Conservation (phyloP, 2,113 vertebrate species). For the Ariopsis seemanni region DNA sequence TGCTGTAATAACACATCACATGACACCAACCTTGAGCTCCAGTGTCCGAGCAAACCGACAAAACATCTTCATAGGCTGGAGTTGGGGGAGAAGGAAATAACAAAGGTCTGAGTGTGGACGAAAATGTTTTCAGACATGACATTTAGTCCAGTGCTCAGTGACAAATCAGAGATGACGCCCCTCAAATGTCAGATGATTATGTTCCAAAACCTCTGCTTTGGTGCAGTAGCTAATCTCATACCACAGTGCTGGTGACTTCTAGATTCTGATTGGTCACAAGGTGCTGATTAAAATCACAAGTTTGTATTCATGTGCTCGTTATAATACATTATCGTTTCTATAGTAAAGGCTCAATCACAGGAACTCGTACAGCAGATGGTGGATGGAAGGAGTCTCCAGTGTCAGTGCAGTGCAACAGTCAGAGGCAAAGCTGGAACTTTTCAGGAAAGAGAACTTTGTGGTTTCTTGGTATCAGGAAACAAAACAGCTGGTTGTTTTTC, state of each 20-base stretch:
- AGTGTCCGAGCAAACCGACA: background rate
- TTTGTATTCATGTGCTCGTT: background rate
- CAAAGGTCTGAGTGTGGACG: background rate
- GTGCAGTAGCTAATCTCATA: background rate
- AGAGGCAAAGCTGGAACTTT: background rate
- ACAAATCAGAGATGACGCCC: background rate
- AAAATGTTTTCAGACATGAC: constrained; percentile 6
- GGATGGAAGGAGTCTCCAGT: background rate
- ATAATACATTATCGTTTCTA: background rate
- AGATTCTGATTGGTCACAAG: constrained; percentile 9
- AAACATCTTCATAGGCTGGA: background rate
- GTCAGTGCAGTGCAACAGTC: background rate
- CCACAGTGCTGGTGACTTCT: background rate
- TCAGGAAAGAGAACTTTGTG: background rate
- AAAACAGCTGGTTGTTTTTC: background rate
- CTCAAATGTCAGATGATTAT: constrained; percentile 7
- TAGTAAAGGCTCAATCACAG: background rate
- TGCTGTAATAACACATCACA: constrained; percentile 5
- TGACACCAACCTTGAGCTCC: background rate
- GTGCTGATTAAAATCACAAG: background rate
- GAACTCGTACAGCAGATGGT: too few species aligned
- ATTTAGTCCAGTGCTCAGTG: background rate
- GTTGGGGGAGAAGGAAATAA: background rate
- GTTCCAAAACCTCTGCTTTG: background rate
- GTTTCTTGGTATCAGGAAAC: background rate